Percentiles rank a stretch among this genome's conserved stretches.
Evolutionary conservation across 1,140 invertebrate species (phyloP).

Genomic region (Apis cerana): DNA sequence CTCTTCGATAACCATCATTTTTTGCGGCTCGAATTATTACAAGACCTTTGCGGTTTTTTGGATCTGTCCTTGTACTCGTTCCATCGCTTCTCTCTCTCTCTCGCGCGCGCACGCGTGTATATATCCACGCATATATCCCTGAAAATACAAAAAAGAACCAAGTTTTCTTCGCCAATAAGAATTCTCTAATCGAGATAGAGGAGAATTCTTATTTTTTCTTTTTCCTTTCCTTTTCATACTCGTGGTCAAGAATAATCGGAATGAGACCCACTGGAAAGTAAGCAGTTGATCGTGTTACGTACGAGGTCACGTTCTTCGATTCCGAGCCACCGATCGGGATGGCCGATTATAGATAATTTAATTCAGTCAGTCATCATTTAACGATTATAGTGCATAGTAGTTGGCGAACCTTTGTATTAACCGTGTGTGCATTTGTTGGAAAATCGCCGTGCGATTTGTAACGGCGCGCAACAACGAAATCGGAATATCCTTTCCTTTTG

Average conservation of each 20-base stretch:
- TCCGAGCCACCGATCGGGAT: conserved; percentile 60
- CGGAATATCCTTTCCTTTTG: no score
- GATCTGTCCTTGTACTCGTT: neutral
- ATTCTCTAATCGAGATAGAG: neutral
- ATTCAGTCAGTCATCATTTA: conserved; percentile 76
- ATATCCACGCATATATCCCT: no score
- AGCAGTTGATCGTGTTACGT: conserved; percentile 47
- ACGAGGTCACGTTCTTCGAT: conserved; percentile 67
- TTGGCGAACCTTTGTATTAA: conserved; percentile 26
- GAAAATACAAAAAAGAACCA: no score
- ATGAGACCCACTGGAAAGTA: conserved; percentile 61
- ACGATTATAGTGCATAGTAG: conserved; percentile 69
- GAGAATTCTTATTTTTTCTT: neutral
- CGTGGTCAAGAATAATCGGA: conserved; percentile 15
- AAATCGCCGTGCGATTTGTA: conserved; percentile 23
- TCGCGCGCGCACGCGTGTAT: neutral
- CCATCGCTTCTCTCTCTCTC: neutral
- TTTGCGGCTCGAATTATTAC: conserved; percentile 74
- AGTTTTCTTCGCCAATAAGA: neutral
- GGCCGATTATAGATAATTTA: conserved; percentile 77
- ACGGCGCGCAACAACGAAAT: neutral
- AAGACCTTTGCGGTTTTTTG: conserved; percentile 67
- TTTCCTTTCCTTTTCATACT: neutral
- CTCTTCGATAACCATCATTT: conserved; percentile 74
- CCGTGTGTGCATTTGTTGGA: conserved; percentile 11